Conservation (phyloP, 2,797 vertebrate genomes). For the Furcifer pardalis region DNA sequence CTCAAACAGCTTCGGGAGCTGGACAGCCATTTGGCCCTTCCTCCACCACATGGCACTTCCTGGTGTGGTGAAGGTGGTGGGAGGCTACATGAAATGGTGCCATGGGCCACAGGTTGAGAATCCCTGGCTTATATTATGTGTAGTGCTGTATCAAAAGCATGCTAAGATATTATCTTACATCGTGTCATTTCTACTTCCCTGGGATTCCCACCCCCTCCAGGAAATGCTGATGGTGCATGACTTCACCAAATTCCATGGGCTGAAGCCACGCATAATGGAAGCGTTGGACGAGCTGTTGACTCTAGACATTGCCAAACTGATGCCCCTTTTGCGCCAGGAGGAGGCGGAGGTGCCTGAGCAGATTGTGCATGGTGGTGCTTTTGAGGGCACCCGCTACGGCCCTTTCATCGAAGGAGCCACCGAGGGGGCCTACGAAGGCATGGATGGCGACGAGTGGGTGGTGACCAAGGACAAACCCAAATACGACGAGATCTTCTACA, state of each 20-base stretch:
- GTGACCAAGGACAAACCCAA: conserved; percentile 96
- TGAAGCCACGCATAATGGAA: conserved; percentile 88
- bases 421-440: conserved; percentile 79
- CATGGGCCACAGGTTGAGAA: no score
- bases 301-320: conserved; percentile 87
- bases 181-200: not conserved
- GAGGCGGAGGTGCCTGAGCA: conserved; percentile 84
- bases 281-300: conserved; percentile 87
- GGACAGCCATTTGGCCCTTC: no score
- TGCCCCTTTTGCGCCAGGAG: conserved; percentile 91
- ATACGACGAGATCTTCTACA: conserved; percentile 96
- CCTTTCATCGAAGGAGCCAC: conserved; percentile 86
- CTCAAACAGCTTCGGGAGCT: no score
- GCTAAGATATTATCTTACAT: not conserved
- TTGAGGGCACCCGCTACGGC: conserved; percentile 85
- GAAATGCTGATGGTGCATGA: conserved; percentile 90
- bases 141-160: not conserved
- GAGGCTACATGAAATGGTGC: no score
- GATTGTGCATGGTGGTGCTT: conserved; percentile 90
- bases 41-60: no score
- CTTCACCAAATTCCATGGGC: conserved; percentile 88
- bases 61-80: no score
- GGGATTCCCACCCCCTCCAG: conserved; percentile 61
- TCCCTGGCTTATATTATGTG: no score
- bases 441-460: conserved; percentile 85